phyloP scores from a whole-genome alignment of 2,797 vertebrate species.

The Myotis pilosus region DNA sequence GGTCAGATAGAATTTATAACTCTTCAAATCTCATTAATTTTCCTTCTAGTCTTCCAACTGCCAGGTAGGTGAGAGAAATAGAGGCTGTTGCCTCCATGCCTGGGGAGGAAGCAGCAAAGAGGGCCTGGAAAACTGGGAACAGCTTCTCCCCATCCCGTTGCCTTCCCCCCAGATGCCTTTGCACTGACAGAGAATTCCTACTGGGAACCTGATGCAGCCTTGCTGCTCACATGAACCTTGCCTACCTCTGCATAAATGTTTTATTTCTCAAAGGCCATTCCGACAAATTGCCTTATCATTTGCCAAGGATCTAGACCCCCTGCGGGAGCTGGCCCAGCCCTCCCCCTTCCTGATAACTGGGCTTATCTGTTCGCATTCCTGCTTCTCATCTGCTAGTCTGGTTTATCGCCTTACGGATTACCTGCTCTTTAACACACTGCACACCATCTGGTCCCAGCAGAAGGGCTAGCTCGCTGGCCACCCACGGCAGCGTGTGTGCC shows the following conservation, averaged over 20 bases:
- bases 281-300: not conserved
- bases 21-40: conserved; percentile 14
- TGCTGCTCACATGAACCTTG: not conserved
- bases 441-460: not conserved
- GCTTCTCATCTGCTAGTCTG: not conserved
- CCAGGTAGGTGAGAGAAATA: not conserved
- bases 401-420: conserved; percentile 51
- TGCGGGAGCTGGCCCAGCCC: not conserved
- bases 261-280: conserved; percentile 23
- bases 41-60: not conserved
- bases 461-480: not conserved
- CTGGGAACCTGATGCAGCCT: not conserved
- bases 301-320: conserved; percentile 9
- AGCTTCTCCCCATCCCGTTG: not conserved
- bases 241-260: not conserved
- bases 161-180: not conserved
- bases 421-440: not conserved
- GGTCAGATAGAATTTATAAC: not conserved
- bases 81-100: not conserved
- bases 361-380: conserved; percentile 20
- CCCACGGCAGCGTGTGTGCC: not conserved
- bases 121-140: not conserved
- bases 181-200: not conserved
- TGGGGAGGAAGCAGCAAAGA: not conserved
- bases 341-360: not conserved